Base-by-base conservation (phyloP, 2,888 invertebrate species). In the Terebella lapidaria region DNA sequence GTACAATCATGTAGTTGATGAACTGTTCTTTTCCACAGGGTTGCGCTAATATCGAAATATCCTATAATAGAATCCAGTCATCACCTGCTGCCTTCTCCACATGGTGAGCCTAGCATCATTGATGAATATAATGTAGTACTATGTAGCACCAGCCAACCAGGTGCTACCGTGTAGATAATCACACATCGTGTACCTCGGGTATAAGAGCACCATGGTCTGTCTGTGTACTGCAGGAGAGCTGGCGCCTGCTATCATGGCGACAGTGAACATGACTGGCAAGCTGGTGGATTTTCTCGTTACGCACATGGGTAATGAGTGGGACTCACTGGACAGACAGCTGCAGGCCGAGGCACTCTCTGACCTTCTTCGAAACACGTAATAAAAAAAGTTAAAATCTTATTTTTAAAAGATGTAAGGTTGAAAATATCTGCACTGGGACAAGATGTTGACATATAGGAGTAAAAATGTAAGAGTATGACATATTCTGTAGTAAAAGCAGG, bases 251-350 rank as follows among this genome's bases (percentile, higher is more conserved):
- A 72, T 81, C 3, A 74, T 77, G n/a, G 80, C 80, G 25, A 79
- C 78, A 2, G 64, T 81, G 18, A 77, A 80, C 65, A 69, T 78
- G 29, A 71, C 72, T 22, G 79, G 79, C 2, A 67, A 66, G 47
- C 67, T 74, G 20, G 77, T 81, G 24, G 78, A 79, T 63, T 74
- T 81, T 67, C 75, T 81, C 46, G 76, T 78, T 18, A 79, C 78
- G 47, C 81, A 81, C 68, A 81, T 81, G 80, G 81, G 81, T 45
- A 81, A 81, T 65, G 80, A 81, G 61, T 62, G 77, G 18, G 81
- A 81, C 63, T 64, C 61, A n/a, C 60, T 78, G 15, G 81, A 81
- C 67, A 65, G 81, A 27, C 67, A 76, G 59, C 70, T 79, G 20
- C 81, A 81, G 68, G 75, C 80, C 0, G 65, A 73, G 59, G 71